Evolutionary conservation across 2,888 invertebrate species (phyloP).

Genomic region (Nyleta sp.): DNA sequence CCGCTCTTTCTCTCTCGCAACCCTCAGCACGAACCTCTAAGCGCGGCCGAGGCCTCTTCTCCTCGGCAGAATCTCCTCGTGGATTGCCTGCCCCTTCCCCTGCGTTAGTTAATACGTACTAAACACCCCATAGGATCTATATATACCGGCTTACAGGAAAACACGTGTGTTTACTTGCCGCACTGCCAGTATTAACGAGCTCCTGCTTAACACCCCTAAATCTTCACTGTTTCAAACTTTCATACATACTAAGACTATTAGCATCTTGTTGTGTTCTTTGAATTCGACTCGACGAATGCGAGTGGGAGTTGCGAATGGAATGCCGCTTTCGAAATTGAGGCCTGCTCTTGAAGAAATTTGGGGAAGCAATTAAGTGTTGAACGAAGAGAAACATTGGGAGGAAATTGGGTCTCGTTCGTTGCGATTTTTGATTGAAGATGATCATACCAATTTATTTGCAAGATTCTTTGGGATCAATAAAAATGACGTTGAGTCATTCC

Average conservation of each 20-base stretch:
- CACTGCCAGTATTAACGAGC: slow-evolving; percentile 65
- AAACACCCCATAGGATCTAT: slow-evolving; percentile 79
- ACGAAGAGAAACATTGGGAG: no score
- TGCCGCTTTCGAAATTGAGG: no score
- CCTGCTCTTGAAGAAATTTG: no score
- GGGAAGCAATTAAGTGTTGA: no score
- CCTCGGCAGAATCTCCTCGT: slow-evolving; percentile 53
- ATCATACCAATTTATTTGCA: no score
- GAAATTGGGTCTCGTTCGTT: no score
- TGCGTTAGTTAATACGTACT: slow-evolving; percentile 78
- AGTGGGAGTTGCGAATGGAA: slow-evolving; percentile 10
- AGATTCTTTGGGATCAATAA: no score
- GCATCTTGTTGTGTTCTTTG: slow-evolving; percentile 57
- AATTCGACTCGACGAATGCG: slow-evolving; percentile 25
- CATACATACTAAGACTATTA: slow-evolving; percentile 56
- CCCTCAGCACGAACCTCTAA: slow-evolving; percentile 43
- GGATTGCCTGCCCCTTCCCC: slow-evolving; percentile 74
- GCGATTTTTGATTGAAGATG: no score
- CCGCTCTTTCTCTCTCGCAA: slow-evolving; percentile 48
- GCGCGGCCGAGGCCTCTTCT: slow-evolving; percentile 34
- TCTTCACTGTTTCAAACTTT: slow-evolving; percentile 60
- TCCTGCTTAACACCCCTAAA: slow-evolving; percentile 57
- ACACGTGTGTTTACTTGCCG: slow-evolving; percentile 75
- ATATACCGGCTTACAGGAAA: slow-evolving; percentile 73
- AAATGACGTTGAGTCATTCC: no score